A percentile compares a stretch with the other conserved stretches of the same genome.
Evolutionary conservation across 2,888 invertebrate species (phyloP).

Genomic region (Pheosia gnoma): DNA sequence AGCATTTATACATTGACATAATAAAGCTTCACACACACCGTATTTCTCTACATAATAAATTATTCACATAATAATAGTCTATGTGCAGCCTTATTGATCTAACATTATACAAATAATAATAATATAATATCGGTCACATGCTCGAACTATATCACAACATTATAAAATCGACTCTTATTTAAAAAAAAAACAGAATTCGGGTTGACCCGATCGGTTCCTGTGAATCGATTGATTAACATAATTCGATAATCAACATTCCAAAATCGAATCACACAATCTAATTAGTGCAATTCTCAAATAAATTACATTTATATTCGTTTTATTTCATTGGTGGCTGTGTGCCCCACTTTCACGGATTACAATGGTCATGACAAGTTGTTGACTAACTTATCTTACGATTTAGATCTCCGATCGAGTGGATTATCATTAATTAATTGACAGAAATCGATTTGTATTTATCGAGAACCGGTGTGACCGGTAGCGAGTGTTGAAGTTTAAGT

Average conservation of each 20-base stretch:
- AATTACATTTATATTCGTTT: constrained; percentile 23
- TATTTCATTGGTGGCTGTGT: constrained; percentile 20
- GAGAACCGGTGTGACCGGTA: constrained; percentile 32
- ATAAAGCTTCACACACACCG: no score
- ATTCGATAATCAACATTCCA: constrained; percentile 26
- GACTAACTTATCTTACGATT: constrained; percentile 30
- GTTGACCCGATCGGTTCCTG: constrained; percentile 5
- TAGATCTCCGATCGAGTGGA: constrained; percentile 14
- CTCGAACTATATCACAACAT: background rate
- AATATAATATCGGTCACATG: background rate
- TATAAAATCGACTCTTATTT: background rate
- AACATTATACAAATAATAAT: background rate
- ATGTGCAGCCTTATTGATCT: no score
- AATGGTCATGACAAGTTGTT: constrained; percentile 34
- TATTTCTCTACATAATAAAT: no score
- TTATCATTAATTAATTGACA: constrained; percentile 37
- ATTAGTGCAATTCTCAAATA: constrained; percentile 17
- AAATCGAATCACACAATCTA: constrained; percentile 28
- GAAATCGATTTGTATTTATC: constrained; percentile 27
- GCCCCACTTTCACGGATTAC: constrained; percentile 45
- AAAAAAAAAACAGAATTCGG: background rate
- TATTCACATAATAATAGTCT: background rate
- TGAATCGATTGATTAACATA: constrained; percentile 32
- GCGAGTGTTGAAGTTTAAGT: constrained; percentile 10
- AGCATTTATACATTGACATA: constrained; percentile 44